A percentile compares a stretch with the other conserved stretches of the same genome.
Evolutionary conservation across 2,113 vertebrate species (phyloP).

Genomic region (Rallus limicola): DNA sequence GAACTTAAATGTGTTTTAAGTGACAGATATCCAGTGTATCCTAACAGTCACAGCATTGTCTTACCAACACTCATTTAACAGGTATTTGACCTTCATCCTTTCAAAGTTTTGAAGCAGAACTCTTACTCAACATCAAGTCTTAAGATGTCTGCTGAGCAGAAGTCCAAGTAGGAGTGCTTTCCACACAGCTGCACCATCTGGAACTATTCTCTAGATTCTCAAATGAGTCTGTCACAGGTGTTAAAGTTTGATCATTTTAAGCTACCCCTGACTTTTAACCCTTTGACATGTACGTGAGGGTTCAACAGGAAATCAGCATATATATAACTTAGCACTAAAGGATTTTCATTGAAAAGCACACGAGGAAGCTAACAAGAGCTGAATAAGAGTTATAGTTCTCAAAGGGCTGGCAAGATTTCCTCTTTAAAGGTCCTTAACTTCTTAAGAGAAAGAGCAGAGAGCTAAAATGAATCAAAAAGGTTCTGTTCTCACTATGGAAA

Average conservation of each 20-base stretch:
- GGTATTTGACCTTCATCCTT: neutral
- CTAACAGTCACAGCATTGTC: neutral
- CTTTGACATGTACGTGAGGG: neutral
- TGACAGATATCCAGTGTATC: neutral
- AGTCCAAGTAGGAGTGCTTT: neutral
- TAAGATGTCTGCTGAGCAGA: neutral
- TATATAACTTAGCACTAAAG: neutral
- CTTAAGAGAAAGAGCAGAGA: neutral
- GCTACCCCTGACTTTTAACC: constrained; percentile 20
- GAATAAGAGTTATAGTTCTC: neutral
- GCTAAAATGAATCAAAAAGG: neutral
- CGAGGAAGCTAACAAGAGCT: neutral
- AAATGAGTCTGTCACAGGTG: neutral
- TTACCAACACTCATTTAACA: neutral
- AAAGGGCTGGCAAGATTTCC: neutral
- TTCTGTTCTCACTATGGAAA: constrained; percentile 23
- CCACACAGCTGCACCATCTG: neutral
- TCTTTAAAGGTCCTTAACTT: constrained; percentile 14
- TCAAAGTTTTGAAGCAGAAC: neutral
- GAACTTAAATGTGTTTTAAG: neutral
- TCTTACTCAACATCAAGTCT: neutral
- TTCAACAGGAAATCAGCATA: neutral
- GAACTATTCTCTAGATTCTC: neutral
- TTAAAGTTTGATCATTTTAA: neutral
- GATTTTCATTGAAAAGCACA: neutral